Conservation (phyloP, 1,140 invertebrate genomes). For the Prorops nasuta region DNA sequence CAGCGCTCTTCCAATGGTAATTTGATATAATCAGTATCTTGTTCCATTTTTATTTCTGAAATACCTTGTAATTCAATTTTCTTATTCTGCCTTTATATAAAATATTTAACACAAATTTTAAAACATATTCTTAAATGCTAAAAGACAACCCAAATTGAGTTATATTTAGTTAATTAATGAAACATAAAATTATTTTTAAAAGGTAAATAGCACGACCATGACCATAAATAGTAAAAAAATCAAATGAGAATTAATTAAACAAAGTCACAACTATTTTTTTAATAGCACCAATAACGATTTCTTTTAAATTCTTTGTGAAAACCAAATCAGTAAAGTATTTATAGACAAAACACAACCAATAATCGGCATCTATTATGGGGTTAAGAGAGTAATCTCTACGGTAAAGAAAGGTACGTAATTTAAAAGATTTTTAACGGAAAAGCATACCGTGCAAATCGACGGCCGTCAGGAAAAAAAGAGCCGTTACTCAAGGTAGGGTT, state of each 20-base stretch:
- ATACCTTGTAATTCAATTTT: background rate
- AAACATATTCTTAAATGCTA: background rate
- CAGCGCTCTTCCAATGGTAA: conserved; percentile 87
- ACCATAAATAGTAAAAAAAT: background rate
- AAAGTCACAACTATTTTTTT: background rate
- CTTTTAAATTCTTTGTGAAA: background rate
- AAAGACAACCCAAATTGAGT: background rate
- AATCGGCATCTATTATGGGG: no score
- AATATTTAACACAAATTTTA: background rate
- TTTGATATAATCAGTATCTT: conserved; percentile 91
- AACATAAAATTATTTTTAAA: no score
- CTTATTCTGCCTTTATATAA: background rate
- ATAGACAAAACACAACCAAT: background rate
- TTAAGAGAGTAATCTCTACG: background rate
- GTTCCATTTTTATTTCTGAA: conserved; percentile 64
- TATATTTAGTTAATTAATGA: background rate
- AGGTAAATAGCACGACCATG: background rate
- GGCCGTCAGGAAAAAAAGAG: background rate
- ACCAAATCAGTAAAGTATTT: background rate
- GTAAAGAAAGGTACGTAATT: background rate
- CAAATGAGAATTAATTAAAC: background rate
- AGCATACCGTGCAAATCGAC: background rate
- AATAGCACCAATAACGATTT: no score
- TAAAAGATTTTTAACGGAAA: background rate
- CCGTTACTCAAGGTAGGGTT: no score